These are phyloP conservation scores for Sorex araneus DNA, from an alignment of 2,113 vertebrate genomes.

Conservation along the genomic window DNA sequence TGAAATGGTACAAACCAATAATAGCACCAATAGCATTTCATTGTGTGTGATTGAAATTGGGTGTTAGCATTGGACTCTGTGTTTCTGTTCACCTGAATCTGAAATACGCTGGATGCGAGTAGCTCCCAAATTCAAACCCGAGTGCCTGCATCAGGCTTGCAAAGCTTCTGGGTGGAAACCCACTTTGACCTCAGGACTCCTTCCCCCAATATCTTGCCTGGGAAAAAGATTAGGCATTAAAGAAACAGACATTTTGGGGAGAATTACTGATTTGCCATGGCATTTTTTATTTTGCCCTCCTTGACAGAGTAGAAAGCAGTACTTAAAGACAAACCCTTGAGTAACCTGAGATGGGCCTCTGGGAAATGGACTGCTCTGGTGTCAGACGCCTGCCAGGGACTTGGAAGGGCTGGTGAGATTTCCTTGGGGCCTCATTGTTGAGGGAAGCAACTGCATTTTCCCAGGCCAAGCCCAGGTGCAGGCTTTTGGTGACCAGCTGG, in stretches of 20 bases:
- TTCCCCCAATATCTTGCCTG: not conserved
- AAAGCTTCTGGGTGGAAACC: no score
- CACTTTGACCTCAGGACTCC: no score
- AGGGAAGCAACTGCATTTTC: not conserved
- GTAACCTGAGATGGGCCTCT: not conserved
- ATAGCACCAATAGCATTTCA: no score
- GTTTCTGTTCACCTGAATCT: no score
- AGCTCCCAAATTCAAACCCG: no score
- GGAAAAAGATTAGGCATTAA: conserved; percentile 49
- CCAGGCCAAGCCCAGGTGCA: not conserved
- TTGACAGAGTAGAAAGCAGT: not conserved
- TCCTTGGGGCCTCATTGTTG: not conserved
- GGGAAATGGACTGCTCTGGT: not conserved
- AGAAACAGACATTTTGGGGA: conserved; percentile 40
- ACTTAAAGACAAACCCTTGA: conserved; percentile 21
- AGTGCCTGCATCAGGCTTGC: no score
- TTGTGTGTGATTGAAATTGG: no score
- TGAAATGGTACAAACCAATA: no score
- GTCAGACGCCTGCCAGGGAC: not conserved
- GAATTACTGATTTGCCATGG: conserved; percentile 20
- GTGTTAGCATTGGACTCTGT: no score
- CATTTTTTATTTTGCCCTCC: conserved; percentile 27
- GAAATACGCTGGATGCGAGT: no score
- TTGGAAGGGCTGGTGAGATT: not conserved
- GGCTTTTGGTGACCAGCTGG: conserved; percentile 2